Evolutionary conservation across 2,797 vertebrate genomes (phyloP), one percentile per base, ranked within the genome.

Genomic region (Antrozous pallidus): DNA sequence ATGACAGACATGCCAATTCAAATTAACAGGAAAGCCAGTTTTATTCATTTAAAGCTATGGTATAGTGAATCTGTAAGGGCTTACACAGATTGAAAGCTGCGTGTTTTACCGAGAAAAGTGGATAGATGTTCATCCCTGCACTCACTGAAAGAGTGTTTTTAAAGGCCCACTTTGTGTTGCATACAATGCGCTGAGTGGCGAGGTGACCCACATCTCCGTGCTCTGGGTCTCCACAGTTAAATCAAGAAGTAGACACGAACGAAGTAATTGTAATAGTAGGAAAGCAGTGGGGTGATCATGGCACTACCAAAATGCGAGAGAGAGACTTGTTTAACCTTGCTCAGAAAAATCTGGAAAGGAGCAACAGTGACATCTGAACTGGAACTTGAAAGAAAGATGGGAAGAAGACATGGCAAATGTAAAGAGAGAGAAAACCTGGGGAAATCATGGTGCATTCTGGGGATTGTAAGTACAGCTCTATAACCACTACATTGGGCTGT

Each of bases 311-410:
- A 11, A 78, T 3, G 54, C 45, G 51, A 42, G 58, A 42, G 28
- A 33, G 22, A 17, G 28, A 28, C 45, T 51, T 87, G 38, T 47
- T 86, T 88, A 88, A 79, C 16, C 12, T 7, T 24, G 6, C 13
- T 70, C 31, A 91, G 45, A 90, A 91, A 92, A 74, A 70, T 88
- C 73, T 86, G 33, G 54, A 88, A 91, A 84, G 31, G 7, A 24
- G 14, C 13, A 3, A 73, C 85, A 31, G 5, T 45, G 49, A 38
- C 26, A 74, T 51, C 13, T 69, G 54, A 77, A 75, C 24, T 80
- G 26, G 7, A 83, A 74, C 26, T 81, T 88, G n/a, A 74, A 67
- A 11, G n/a, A n/a, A 10, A 73, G 42, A 24, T 85, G 17, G 51
- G 31, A 33, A 78, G 61, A 79, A 38, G 56, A 33, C 8, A 0